Evolutionary conservation across 2,113 vertebrate genomes (phyloP), one percentile per base, ranked within the genome.

Genomic region (Boleophthalmus pectinirostris): DNA sequence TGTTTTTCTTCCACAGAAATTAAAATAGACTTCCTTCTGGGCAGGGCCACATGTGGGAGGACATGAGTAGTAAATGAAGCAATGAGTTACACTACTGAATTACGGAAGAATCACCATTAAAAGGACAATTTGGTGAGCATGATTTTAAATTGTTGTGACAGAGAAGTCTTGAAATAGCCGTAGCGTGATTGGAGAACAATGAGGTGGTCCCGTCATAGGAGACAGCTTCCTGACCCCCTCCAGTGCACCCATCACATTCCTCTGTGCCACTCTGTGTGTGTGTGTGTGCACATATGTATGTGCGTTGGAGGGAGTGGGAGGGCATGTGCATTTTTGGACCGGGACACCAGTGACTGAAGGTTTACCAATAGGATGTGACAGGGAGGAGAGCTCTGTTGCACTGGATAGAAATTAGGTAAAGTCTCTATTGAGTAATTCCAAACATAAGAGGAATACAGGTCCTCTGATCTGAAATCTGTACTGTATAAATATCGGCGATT

Each of bases 171-270:
- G 78, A 86, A 91, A 89, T 88, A 89, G 81, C 87, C 69, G 54
- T 53, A 57, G 67, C 73, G 35, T 89, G 79, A 79, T 74, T 82
- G 81, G 70, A 89, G 77, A 90, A 91, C 88, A 88, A 91, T 88
- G 76, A 86, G 66, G 70, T 21, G 8, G 87, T 57, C 72, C 68
- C 20, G 24, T 73, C 77, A 81, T 72, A 73, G 81, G 74, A 77
- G 64, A 84, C 75, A 81, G 77, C 79, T 90, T 91, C 87, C 90
- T 88, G 90, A 83, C 80, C 16, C 79, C 78, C 70, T 84, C 80
- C 71, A 66, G 33, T 83, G 82, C 83, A 74, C 60, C 78, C 79
- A n/a, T 72, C 61, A 60, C 90, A 88, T 88, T 84, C 82, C 82
- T 68, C 20, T 74, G 46, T 81, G 83, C 71, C 78, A 76, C 56